Base-by-base conservation (phyloP, 2,888 invertebrate genomes). In the Zhengitettix transpicula region DNA sequence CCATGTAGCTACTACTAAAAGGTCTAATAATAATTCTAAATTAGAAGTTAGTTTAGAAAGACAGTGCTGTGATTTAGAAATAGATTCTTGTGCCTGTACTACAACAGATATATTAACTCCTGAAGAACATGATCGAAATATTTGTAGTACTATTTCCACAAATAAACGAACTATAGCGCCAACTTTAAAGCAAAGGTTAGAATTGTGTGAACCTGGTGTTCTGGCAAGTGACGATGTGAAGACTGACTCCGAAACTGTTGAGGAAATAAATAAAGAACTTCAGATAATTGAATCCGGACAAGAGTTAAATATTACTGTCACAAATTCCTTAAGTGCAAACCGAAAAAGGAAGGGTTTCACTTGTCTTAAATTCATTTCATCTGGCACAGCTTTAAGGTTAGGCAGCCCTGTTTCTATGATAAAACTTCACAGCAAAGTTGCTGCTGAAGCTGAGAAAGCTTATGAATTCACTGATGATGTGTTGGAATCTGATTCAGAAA, bases 381-480 rank as follows among this genome's bases (percentile, higher is more conserved):
- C 61, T 54, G 56, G 47, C n/a, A n/a, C 47, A 14, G 47, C 47
- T n/a, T 14, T 47, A 47, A 57, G 57, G 61, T 57, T 47, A 14
- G 58, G 58, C 16, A 60, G 59, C 51, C 57, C 62, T 14, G 14
- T 58, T 11, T 55, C 55, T 14, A n/a, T n/a, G 15, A 42, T 15
- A 10, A 16, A 57, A 51, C 16, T 57, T n/a, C 56, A 47, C 40
- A 60, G 57, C 42, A 60, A 58, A 47, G 59, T 62, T 52, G 58
- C 72, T 58, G 68, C 71, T n/a, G 74, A 74, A 65, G 85, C 83
- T 1, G 87, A 82, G 68, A 84, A 85, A 73, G 85, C 89, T 0
- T 90, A 91, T 70, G 90, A 90, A 69, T 90, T 90, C 68, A 88
- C 84, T 1, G 90, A 90, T 67, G 90, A 90, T 66, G 80, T 83